Conservation (phyloP, 2,113 vertebrate species). For the Leptobrachium ailaonicum region DNA sequence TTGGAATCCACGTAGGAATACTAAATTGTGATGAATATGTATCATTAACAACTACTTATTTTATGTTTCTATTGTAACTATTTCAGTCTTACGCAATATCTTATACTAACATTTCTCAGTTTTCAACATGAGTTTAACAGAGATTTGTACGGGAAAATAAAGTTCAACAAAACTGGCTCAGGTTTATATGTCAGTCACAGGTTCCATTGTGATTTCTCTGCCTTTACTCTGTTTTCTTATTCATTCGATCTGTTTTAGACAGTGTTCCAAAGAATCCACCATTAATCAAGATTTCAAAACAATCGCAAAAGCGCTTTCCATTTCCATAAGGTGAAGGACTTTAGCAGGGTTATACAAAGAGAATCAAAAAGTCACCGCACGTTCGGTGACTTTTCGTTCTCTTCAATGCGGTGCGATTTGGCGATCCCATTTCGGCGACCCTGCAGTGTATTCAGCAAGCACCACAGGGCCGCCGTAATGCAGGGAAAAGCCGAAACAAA, state of each 20-base stretch:
- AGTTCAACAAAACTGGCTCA: conserved; percentile 6
- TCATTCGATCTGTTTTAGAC: background rate
- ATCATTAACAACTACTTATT: conserved; percentile 41
- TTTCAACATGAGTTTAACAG: conserved; percentile 15
- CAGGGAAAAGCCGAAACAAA: too few species aligned
- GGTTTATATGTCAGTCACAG: background rate
- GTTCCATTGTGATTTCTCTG: conserved; percentile 20
- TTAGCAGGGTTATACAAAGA: too few species aligned
- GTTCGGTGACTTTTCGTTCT: too few species aligned
- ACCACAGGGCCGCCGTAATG: too few species aligned
- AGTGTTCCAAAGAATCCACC: background rate
- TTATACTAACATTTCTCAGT: background rate
- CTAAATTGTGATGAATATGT: conserved; percentile 34
- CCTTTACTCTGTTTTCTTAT: conserved; percentile 6
- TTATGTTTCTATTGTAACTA: conserved; percentile 1
- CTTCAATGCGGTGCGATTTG: too few species aligned
- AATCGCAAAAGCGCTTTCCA: background rate
- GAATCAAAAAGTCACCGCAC: too few species aligned
- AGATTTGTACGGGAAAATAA: background rate
- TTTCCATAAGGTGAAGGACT: too few species aligned
- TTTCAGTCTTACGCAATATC: conserved; percentile 4
- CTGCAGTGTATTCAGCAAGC: too few species aligned
- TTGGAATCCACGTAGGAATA: conserved; percentile 10
- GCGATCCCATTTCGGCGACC: too few species aligned
- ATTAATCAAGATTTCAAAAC: conserved; percentile 9